Percentiles rank a stretch among this genome's conserved stretches.
These are phyloP conservation scores for Monopis laevigella DNA, from an alignment of 2,888 invertebrate genomes.

Conservation along the genomic window DNA sequence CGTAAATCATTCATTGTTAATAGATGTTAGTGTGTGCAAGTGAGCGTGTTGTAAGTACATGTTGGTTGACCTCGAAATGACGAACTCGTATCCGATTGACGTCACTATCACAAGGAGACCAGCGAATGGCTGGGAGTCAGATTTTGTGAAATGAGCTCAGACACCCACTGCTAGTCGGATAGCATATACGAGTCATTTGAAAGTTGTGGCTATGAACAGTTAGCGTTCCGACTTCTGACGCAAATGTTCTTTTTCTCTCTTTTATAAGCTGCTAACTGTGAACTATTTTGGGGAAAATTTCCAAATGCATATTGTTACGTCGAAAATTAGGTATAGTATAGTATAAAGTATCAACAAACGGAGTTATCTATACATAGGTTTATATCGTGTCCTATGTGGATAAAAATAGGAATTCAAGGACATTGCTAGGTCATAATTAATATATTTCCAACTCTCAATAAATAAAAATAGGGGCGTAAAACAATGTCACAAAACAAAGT, in stretches of 20 bases:
- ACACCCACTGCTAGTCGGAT: conserved; percentile 56
- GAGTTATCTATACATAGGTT: not conserved
- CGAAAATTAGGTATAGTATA: conserved; percentile 64
- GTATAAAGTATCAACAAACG: conserved; percentile 13
- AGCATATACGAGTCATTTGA: conserved; percentile 51
- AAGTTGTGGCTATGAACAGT: conserved; percentile 62
- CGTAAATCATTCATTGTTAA: too few species aligned
- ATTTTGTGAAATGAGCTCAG: conserved; percentile 67
- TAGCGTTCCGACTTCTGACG: conserved; percentile 55
- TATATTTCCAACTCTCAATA: too few species aligned
- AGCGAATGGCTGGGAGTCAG: conserved; percentile 46
- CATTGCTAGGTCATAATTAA: too few species aligned
- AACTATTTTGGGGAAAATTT: conserved; percentile 44
- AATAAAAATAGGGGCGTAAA: too few species aligned
- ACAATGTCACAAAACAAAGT: too few species aligned
- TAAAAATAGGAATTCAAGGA: not conserved
- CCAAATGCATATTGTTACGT: conserved; percentile 57
- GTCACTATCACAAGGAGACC: conserved; percentile 52
- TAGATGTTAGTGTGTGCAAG: too few species aligned
- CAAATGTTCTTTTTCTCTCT: conserved; percentile 51
- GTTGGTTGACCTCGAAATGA: conserved; percentile 28
- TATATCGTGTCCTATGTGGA: not conserved
- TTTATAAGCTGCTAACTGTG: conserved; percentile 48
- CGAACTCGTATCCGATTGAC: too few species aligned
- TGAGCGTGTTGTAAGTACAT: too few species aligned